phyloP scores from a whole-genome alignment of 2,113 vertebrate species.

The Rhinogobius similis region DNA sequence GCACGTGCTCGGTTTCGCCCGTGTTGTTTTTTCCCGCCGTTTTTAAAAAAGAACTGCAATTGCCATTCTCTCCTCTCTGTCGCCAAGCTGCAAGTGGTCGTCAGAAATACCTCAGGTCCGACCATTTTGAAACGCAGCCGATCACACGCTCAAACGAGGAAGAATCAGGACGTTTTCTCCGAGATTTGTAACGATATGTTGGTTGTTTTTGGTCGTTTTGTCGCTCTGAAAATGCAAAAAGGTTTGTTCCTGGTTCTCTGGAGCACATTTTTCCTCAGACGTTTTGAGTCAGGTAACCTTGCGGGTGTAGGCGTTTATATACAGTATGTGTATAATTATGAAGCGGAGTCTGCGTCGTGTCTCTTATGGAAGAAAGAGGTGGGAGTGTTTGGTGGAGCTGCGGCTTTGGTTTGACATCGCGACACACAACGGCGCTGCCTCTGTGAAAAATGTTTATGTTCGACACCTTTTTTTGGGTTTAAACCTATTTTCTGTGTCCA shows the following conservation, averaged over 20 bases:
- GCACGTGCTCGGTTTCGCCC: constrained; percentile 33
- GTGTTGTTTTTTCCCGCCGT: constrained; percentile 5
- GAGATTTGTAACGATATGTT: constrained; percentile 48
- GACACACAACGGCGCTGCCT: constrained; percentile 54
- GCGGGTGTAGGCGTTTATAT: constrained; percentile 62
- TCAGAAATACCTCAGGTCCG: constrained; percentile 80
- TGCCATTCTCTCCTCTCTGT: constrained; percentile 56
- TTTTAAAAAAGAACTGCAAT: constrained; percentile 47
- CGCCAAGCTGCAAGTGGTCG: constrained; percentile 68
- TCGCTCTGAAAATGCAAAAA: constrained; percentile 14
- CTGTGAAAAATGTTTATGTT: constrained; percentile 53
- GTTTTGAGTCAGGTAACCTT: constrained; percentile 64
- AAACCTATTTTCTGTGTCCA: background rate
- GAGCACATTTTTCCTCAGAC: constrained; percentile 53
- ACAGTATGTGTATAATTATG: constrained; percentile 58
- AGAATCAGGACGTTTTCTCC: constrained; percentile 74
- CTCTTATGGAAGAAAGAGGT: constrained; percentile 64
- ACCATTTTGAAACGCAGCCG: constrained; percentile 76
- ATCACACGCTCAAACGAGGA: constrained; percentile 59
- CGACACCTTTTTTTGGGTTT: constrained; percentile 21
- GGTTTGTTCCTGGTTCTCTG: constrained; percentile 66
- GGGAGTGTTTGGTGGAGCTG: constrained; percentile 56
- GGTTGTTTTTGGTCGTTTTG: constrained; percentile 48
- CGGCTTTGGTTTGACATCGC: constrained; percentile 40
- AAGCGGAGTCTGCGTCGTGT: constrained; percentile 58